Evolutionary conservation across 2,113 vertebrate species (phyloP).

Genomic region (Fregata magnificens): DNA sequence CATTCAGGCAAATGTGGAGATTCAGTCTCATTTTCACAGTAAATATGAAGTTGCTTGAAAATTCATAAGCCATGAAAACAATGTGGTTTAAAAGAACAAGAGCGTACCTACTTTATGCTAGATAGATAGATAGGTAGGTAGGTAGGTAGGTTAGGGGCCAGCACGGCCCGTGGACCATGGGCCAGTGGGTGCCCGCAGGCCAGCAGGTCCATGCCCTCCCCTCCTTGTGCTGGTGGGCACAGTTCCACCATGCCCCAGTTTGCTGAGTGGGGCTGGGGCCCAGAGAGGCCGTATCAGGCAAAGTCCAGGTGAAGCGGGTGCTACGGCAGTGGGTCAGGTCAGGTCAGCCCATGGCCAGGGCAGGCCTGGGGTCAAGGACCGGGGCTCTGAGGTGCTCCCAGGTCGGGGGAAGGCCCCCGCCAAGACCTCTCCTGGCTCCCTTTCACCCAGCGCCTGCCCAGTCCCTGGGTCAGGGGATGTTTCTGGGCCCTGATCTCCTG

Average conservation of each 20-base stretch:
- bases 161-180: accelerated
- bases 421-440: background rate
- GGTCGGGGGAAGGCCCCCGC: accelerated
- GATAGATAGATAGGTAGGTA: background rate
- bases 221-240: background rate
- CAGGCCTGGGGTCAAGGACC: background rate
- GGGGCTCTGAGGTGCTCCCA: background rate
- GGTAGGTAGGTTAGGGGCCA: background rate
- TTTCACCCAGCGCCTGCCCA: accelerated
- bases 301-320: background rate
- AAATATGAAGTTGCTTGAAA: background rate
- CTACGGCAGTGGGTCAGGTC: background rate
- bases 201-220: background rate
- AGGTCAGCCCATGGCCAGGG: background rate
- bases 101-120: background rate
- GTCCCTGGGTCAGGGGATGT: no score
- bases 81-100: background rate
- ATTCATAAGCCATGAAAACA: background rate
- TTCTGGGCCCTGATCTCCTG: background rate
- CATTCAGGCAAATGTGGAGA: background rate
- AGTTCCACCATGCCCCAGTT: background rate
- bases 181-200: background rate
- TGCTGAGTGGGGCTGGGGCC: accelerated
- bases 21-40: background rate
- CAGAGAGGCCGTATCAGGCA: accelerated